Evolutionary conservation across 2,888 invertebrate genomes (phyloP).

Genomic region (Anthoptus insignis): DNA sequence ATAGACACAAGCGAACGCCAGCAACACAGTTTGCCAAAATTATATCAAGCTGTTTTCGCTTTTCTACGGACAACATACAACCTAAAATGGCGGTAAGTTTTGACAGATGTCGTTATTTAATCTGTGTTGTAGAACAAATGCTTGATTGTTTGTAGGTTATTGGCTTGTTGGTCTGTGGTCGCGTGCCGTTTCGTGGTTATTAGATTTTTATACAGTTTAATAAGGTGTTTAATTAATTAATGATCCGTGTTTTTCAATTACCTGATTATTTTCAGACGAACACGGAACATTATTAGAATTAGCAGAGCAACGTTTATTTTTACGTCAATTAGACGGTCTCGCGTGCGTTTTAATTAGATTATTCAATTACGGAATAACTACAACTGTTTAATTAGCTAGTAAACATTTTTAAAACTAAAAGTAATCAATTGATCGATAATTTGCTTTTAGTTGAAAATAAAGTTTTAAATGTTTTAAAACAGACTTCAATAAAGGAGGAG

Average conservation of each 20-base stretch:
- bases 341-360: conserved; percentile 9
- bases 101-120: conserved; percentile 45
- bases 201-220: conserved; percentile 26
- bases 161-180: conserved; percentile 63
- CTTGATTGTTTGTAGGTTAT: conserved; percentile 41
- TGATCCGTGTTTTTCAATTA: neutral
- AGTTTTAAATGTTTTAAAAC: no score
- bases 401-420: neutral
- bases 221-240: neutral
- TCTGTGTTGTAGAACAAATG: conserved; percentile 45
- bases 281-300: no score
- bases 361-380: conserved; percentile 12
- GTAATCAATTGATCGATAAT: neutral
- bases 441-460: no score
- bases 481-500: no score
- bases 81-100: conserved; percentile 42
- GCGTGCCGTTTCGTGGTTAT: conserved; percentile 70
- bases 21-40: conserved; percentile 46
- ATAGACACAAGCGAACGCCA: conserved; percentile 51
- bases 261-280: neutral
- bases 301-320: conserved; percentile 12
- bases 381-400: conserved; percentile 2
- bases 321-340: conserved; percentile 11
- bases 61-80: conserved; percentile 42
- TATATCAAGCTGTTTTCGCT: conserved; percentile 47